A percentile compares a stretch with the other conserved stretches of the same genome.
phyloP scores from a whole-genome alignment of 2,888 invertebrate genomes.

The Oscheius sp. region DNA sequence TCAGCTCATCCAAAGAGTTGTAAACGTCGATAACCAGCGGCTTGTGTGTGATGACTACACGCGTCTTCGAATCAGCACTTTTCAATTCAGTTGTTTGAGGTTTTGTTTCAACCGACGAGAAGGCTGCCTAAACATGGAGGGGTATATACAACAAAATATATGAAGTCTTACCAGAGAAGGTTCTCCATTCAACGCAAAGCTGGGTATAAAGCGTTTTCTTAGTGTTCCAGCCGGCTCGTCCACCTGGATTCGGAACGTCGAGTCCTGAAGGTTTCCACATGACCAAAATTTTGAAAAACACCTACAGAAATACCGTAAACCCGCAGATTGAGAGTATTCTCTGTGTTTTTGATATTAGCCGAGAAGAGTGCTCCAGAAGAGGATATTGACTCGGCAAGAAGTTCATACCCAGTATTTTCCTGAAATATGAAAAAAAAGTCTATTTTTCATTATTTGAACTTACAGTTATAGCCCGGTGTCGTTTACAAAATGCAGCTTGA shows the following conservation, averaged over 20 bases:
- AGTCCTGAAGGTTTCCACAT: constrained; percentile 37
- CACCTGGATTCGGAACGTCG: constrained; percentile 55
- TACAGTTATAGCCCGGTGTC: constrained; percentile 55
- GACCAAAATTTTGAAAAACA: background rate
- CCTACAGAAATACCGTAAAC: constrained; percentile 43
- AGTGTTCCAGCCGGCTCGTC: constrained; percentile 54
- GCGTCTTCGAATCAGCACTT: constrained; percentile 45
- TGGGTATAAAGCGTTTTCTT: constrained; percentile 53
- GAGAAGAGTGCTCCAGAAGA: constrained; percentile 8
- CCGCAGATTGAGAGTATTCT: constrained; percentile 48
- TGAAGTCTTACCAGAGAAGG: constrained; percentile 17
- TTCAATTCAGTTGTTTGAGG: constrained; percentile 39
- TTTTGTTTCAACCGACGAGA: constrained; percentile 45
- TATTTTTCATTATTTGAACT: background rate
- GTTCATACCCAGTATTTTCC: constrained; percentile 58
- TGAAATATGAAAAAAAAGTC: constrained; percentile 27
- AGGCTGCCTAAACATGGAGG: constrained; percentile 31
- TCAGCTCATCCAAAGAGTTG: constrained; percentile 78
- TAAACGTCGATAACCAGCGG: constrained; percentile 89
- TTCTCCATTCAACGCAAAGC: constrained; percentile 49
- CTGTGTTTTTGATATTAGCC: constrained; percentile 37
- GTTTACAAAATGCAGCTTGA: constrained; percentile 70
- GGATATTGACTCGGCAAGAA: constrained; percentile 10
- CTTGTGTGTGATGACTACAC: constrained; percentile 73
- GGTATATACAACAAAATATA: background rate